Percentiles rank a stretch among this genome's conserved stretches.
Conservation (phyloP, 1,140 invertebrate species). For the Zaprionus davidi region DNA sequence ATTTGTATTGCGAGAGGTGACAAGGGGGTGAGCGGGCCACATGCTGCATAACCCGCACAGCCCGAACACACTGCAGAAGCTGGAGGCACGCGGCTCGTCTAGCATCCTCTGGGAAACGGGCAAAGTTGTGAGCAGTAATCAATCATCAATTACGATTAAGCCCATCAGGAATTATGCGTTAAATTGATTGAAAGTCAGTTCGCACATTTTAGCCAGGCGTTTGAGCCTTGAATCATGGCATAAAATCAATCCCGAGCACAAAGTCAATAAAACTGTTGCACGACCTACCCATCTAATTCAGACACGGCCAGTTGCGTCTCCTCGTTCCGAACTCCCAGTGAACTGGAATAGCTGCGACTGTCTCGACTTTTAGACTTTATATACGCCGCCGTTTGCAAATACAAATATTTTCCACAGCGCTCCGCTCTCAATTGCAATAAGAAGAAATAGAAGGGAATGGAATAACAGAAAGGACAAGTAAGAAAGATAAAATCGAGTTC, state of each 20-base stretch:
- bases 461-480: neutral
- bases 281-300: conserved; percentile 4
- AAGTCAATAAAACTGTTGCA: conserved; percentile 76
- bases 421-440: conserved; percentile 21
- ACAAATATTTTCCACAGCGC: conserved; percentile 66
- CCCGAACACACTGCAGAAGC: neutral
- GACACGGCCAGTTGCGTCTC: neutral
- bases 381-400: conserved; percentile 44
- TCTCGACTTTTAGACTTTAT: conserved; percentile 35
- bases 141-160: conserved; percentile 84
- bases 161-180: conserved; percentile 84
- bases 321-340: neutral
- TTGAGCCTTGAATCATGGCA: conserved; percentile 67
- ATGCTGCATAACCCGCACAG: neutral
- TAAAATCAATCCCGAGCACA: conserved; percentile 66
- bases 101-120: conserved; percentile 8
- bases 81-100: neutral
- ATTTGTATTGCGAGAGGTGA: conserved; percentile 25
- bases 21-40: no score
- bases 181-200: conserved; percentile 84
- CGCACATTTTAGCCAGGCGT: conserved; percentile 57
- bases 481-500: no score
- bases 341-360: neutral
- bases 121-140: conserved; percentile 60
- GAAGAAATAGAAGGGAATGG: conserved; percentile 4